Evolutionary conservation across 2,888 invertebrate genomes (phyloP).

Genomic region (Muscina levida): DNA sequence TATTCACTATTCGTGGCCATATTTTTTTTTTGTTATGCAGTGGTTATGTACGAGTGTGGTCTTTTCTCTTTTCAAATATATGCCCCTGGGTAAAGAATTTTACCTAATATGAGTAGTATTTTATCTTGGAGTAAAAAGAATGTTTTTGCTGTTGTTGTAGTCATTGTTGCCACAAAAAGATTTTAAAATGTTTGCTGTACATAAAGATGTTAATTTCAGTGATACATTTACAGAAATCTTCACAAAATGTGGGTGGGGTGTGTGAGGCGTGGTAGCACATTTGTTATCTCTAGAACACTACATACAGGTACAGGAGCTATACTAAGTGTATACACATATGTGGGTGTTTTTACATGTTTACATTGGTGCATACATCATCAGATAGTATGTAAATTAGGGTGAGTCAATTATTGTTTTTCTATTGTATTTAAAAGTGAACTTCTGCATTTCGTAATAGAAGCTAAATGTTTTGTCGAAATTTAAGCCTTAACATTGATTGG

Average conservation of each 20-base stretch:
- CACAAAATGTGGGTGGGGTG: conserved; percentile 2
- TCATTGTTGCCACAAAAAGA: conserved; percentile 20
- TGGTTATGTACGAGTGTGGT: conserved; percentile 4
- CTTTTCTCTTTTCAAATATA: neutral
- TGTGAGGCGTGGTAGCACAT: too few relatives aligned
- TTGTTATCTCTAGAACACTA: too few relatives aligned
- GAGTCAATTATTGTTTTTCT: too few relatives aligned
- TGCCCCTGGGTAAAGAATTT: neutral
- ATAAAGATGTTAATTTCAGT: conserved; percentile 32
- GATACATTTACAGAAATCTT: conserved; percentile 1
- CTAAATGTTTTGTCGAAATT: too few relatives aligned
- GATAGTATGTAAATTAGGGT: too few relatives aligned
- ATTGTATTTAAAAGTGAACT: too few relatives aligned
- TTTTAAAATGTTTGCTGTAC: conserved; percentile 7
- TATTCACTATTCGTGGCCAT: too few relatives aligned
- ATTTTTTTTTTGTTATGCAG: too few relatives aligned
- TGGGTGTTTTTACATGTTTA: too few relatives aligned
- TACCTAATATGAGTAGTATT: neutral
- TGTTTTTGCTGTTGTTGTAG: conserved; percentile 1
- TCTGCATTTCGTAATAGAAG: too few relatives aligned
- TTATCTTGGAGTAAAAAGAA: neutral
- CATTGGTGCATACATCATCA: too few relatives aligned
- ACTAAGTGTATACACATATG: neutral
- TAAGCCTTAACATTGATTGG: too few relatives aligned
- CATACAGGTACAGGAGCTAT: neutral